Evolutionary conservation across 2,113 vertebrate species (phyloP).

Genomic region (Abramis brama): DNA sequence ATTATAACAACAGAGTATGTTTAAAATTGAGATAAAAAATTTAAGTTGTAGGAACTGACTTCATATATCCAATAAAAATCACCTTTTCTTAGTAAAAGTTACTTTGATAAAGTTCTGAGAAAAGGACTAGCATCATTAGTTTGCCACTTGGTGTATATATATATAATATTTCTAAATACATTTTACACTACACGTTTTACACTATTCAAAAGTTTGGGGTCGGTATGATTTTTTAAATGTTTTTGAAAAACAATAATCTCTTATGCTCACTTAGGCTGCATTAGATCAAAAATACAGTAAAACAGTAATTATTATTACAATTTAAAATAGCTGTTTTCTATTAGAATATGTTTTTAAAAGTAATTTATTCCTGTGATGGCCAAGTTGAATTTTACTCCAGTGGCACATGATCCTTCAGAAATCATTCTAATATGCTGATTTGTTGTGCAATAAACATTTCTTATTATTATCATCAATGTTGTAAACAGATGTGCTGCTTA

Average conservation of each 20-base stretch:
- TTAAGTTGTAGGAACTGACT: neutral
- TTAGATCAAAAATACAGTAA: neutral
- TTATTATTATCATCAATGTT: too few relatives aligned
- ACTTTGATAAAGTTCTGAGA: neutral
- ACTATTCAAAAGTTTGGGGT: neutral
- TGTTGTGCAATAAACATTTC: neutral
- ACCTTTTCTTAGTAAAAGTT: neutral
- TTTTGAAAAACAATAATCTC: neutral
- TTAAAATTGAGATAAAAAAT: neutral
- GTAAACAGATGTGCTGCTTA: too few relatives aligned
- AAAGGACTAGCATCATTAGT: neutral
- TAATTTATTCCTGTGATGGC: neutral
- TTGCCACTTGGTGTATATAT: neutral
- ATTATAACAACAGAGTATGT: neutral
- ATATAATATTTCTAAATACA: neutral
- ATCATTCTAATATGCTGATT: neutral
- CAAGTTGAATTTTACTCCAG: neutral
- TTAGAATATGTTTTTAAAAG: neutral
- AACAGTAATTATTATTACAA: too few relatives aligned
- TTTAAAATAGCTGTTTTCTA: neutral
- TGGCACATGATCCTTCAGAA: neutral
- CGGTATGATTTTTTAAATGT: neutral
- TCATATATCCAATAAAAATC: neutral
- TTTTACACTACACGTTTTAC: neutral
- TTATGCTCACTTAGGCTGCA: neutral